Conservation (phyloP, 2,797 vertebrate species). For the Myotis myotis region DNA sequence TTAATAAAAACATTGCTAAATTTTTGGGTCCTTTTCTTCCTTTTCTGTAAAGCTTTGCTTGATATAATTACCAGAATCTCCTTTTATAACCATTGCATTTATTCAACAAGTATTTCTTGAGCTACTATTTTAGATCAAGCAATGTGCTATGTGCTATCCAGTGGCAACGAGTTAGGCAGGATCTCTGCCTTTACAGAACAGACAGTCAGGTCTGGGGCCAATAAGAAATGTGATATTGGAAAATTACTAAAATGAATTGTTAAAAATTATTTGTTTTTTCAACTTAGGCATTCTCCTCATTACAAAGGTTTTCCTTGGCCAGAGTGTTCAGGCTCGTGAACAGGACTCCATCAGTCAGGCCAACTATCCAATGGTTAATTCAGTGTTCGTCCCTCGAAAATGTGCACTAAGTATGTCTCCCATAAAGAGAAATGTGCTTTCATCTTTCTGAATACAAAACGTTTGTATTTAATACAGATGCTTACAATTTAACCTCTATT, state of each 20-base stretch:
- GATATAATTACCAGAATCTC: neutral
- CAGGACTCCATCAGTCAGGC: constrained; percentile 78
- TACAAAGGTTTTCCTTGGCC: constrained; percentile 90
- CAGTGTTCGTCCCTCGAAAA: constrained; percentile 85
- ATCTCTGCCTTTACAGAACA: neutral
- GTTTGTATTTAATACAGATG: neutral
- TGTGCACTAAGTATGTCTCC: constrained; percentile 64
- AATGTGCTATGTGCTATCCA: neutral
- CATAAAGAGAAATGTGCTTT: constrained; percentile 53
- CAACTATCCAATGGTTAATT: constrained; percentile 84
- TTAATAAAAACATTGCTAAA: neutral
- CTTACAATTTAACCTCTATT: neutral
- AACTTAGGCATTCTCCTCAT: constrained; percentile 86
- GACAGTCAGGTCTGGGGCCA: neutral
- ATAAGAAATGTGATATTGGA: neutral
- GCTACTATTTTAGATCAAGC: neutral
- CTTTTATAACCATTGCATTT: neutral
- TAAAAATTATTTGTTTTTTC: constrained; percentile 26
- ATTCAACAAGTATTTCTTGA: constrained; percentile 37
- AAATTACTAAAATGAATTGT: constrained; percentile 19
- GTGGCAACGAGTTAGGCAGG: neutral
- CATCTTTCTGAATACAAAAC: neutral
- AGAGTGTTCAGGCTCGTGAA: constrained; percentile 81
- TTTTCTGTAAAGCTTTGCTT: constrained; percentile 21
- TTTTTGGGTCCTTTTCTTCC: neutral